Percentiles rank a stretch among this genome's conserved stretches.
Evolutionary conservation across 2,113 vertebrate genomes (phyloP).

Genomic region (Mirounga angustirostris): DNA sequence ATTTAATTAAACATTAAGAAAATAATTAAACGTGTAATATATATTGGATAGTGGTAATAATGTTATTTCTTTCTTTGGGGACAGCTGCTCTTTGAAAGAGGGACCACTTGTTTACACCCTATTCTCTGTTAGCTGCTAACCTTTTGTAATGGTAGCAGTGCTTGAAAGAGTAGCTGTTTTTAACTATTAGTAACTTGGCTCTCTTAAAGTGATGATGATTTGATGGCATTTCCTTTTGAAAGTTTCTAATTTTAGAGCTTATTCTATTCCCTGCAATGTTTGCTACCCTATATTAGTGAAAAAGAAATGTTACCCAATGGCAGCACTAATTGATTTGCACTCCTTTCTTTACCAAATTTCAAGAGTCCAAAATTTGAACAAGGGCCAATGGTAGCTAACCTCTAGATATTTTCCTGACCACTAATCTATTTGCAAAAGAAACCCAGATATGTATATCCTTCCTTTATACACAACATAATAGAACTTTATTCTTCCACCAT

Average conservation of each 20-base stretch:
- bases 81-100: background rate
- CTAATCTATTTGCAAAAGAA: slow-evolving; percentile 42
- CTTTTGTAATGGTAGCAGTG: background rate
- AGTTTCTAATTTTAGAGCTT: slow-evolving; percentile 56
- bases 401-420: background rate
- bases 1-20: slow-evolving; percentile 57
- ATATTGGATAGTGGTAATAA: background rate
- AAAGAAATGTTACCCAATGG: background rate
- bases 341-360: background rate
- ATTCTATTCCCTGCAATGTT: background rate
- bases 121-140: background rate
- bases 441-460: background rate
- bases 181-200: slow-evolving; percentile 37
- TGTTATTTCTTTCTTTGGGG: background rate
- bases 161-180: slow-evolving; percentile 24
- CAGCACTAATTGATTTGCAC: background rate
- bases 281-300: background rate
- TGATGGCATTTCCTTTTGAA: slow-evolving; percentile 40
- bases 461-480: background rate
- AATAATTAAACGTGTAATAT: background rate
- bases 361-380: background rate
- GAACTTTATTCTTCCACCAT: background rate
- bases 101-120: background rate
- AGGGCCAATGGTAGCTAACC: background rate
- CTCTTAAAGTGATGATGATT: slow-evolving; percentile 55